phyloP scores from a whole-genome alignment of 2,113 vertebrate genomes.

The Spheniscus mendiculus region DNA sequence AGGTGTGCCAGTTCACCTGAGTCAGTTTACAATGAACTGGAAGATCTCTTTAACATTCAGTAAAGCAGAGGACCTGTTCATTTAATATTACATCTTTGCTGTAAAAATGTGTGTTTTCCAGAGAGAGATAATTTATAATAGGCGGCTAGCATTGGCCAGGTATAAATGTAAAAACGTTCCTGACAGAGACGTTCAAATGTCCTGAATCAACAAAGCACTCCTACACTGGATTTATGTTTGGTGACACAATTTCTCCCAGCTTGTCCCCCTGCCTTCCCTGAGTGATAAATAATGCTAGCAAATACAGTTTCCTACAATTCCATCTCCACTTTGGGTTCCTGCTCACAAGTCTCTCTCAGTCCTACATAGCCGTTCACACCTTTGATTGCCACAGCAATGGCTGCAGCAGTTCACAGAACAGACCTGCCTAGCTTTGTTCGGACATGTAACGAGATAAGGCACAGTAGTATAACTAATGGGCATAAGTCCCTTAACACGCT shows the following conservation, averaged over 20 bases:
- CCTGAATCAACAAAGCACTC: slow-evolving; percentile 5
- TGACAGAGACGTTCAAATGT: slow-evolving; percentile 4
- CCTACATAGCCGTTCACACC: background rate
- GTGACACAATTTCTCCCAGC: background rate
- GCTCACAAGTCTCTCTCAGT: background rate
- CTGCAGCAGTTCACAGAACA: background rate
- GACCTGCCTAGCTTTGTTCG: slow-evolving; percentile 7
- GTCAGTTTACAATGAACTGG: background rate
- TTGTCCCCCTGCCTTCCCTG: background rate
- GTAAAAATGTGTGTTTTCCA: background rate
- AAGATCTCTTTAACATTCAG: background rate
- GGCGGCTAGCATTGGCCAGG: background rate
- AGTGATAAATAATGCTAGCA: background rate
- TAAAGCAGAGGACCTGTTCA: background rate
- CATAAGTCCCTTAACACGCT: accelerated
- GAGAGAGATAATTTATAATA: background rate
- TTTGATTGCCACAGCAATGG: background rate
- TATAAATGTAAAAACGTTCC: background rate
- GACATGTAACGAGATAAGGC: background rate
- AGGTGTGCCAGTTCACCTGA: background rate
- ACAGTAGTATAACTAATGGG: background rate
- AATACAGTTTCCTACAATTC: background rate
- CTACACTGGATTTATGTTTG: background rate
- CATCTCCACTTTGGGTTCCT: background rate
- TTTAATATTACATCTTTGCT: background rate